phyloP scores from a whole-genome alignment of 2,113 vertebrate species.

The Notothenia coriiceps region DNA sequence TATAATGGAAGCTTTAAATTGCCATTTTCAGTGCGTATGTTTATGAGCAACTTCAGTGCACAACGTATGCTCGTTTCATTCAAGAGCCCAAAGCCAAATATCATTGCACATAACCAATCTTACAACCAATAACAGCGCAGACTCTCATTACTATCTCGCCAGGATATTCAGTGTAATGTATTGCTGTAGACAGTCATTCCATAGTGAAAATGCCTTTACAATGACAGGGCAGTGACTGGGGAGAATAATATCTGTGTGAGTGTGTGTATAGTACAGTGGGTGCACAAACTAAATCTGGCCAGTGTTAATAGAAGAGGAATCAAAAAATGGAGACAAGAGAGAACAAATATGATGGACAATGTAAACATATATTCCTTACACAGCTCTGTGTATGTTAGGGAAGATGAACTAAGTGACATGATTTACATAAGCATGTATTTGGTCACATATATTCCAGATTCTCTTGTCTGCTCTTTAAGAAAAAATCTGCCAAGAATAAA shows the following conservation, averaged over 20 bases:
- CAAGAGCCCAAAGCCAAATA: conserved; percentile 40
- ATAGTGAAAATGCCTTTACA: conserved; percentile 39
- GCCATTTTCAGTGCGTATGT: conserved; percentile 67
- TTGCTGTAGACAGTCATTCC: conserved; percentile 50
- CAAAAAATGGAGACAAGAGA: conserved; percentile 45
- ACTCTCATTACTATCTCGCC: conserved; percentile 26
- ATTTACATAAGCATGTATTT: conserved; percentile 59
- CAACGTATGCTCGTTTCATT: conserved; percentile 50
- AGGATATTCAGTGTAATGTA: conserved; percentile 53
- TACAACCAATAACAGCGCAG: conserved; percentile 41
- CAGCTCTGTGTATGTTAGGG: conserved; percentile 32
- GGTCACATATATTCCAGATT: conserved; percentile 63
- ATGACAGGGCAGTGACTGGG: conserved; percentile 40
- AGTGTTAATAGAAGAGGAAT: conserved; percentile 53
- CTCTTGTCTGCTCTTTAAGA: conserved; percentile 35
- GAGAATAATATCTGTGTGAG: conserved; percentile 6
- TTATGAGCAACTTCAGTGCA: conserved; percentile 69
- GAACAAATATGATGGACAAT: conserved; percentile 57
- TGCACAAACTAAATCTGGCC: conserved; percentile 50
- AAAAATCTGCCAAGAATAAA: conserved; percentile 48
- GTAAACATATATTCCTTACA: conserved; percentile 68
- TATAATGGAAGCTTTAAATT: conserved; percentile 58
- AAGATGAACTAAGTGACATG: conserved; percentile 17
- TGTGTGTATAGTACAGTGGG: conserved; percentile 29
- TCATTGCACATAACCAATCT: conserved; percentile 52